phyloP scores from a whole-genome alignment of 1,140 invertebrate species.

The Trachymyrmex septentrionalis region DNA sequence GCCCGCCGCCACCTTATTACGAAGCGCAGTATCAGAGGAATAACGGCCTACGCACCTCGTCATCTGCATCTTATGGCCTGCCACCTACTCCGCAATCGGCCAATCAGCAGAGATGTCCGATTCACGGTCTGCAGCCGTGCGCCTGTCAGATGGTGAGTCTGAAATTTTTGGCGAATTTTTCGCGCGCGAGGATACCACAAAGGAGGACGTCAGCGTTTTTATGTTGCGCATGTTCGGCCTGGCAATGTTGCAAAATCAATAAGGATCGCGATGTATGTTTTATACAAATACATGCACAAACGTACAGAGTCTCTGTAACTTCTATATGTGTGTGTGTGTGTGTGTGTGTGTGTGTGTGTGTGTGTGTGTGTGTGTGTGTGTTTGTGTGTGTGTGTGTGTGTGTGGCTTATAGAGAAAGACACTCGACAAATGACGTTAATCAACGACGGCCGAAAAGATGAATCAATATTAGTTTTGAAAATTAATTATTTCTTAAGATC shows the following conservation, averaged over 20 bases:
- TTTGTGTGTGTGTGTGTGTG: too few species aligned
- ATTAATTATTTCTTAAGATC: background rate
- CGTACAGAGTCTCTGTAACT: background rate
- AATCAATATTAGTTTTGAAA: background rate
- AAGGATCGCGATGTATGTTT: constrained; percentile 54
- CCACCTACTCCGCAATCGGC: constrained; percentile 83
- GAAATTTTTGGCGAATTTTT: constrained; percentile 53
- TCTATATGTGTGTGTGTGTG: too few species aligned
- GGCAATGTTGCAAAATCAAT: constrained; percentile 62
- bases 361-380: too few species aligned
- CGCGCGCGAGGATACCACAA: constrained; percentile 35
- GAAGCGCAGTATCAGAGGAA: constrained; percentile 84
- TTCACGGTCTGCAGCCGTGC: constrained; percentile 89
- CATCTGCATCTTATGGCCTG: constrained; percentile 86
- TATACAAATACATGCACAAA: background rate
- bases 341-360: too few species aligned
- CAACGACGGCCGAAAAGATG: background rate
- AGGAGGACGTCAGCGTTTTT: constrained; percentile 59
- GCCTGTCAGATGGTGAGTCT: constrained; percentile 86
- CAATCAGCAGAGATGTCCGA: constrained; percentile 87
- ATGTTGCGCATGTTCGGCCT: constrained; percentile 58
- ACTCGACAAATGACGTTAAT: background rate
- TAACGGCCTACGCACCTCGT: constrained; percentile 85
- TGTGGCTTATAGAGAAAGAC: background rate
- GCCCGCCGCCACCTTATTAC: constrained; percentile 86